Conservation (phyloP, 2,113 vertebrate species). For the Terrapene triunguis region DNA sequence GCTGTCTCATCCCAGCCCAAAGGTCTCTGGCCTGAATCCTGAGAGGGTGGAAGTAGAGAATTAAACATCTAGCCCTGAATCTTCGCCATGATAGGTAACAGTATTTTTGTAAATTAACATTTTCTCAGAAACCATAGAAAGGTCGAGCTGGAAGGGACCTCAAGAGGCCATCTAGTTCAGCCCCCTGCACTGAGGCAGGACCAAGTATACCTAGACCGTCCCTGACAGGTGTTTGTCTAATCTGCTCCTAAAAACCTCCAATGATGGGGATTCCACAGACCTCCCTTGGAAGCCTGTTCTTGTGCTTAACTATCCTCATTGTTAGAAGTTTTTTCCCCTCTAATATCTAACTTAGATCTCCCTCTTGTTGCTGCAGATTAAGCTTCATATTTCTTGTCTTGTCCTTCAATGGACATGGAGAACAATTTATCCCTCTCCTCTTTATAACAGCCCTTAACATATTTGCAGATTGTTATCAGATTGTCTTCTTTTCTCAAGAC, state of each 20-base stretch:
- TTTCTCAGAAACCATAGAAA: neutral
- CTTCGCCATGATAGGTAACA: neutral
- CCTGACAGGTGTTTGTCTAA: neutral
- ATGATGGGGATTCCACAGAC: neutral
- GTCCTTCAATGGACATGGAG: no score
- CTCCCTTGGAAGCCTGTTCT: neutral
- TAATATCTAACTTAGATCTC: no score
- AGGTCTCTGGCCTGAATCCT: slow-evolving; percentile 12
- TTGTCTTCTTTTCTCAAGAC: no score
- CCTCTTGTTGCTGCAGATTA: no score
- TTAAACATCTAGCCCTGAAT: neutral
- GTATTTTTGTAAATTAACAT: neutral
- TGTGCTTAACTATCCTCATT: no score
- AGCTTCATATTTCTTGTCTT: no score
- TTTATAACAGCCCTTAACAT: no score
- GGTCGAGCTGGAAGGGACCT: neutral
- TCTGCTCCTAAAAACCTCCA: neutral
- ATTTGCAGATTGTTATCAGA: no score
- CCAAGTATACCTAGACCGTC: neutral
- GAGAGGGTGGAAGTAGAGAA: neutral
- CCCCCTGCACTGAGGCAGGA: neutral
- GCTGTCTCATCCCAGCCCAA: slow-evolving; percentile 6
- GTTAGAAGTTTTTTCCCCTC: no score
- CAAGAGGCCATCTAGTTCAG: neutral
- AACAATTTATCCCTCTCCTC: no score